These are phyloP conservation scores for Halocynthia roretzi DNA, from an alignment of 23 tunicate genomes.

Conservation along the genomic window DNA sequence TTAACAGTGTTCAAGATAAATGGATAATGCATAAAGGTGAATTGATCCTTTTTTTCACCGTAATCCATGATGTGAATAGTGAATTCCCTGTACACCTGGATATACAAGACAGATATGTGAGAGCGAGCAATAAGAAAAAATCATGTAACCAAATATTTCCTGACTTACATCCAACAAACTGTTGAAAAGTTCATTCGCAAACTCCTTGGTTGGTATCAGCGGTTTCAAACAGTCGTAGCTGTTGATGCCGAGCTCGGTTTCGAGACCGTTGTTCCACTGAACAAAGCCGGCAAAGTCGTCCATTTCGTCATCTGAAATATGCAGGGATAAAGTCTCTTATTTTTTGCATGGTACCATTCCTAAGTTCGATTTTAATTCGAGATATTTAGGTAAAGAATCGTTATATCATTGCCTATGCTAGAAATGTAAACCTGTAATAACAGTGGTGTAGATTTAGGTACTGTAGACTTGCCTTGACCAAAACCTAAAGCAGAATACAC, in stretches of 20 bases:
- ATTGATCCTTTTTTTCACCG: constrained; percentile 23
- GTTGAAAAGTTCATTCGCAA: constrained; percentile 69
- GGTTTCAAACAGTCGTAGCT: constrained; percentile 36
- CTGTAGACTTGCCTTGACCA: neutral
- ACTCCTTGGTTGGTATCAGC: constrained; percentile 44
- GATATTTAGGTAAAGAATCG: neutral
- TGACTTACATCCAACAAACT: constrained; percentile 39
- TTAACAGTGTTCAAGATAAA: constrained; percentile 59
- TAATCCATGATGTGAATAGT: constrained; percentile 39
- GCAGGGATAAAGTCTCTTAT: neutral
- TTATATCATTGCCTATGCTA: neutral
- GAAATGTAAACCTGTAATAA: neutral
- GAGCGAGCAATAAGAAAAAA: neutral
- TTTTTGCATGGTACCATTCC: neutral
- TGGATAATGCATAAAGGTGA: constrained; percentile 82
- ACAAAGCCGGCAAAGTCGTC: neutral
- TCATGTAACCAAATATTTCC: neutral
- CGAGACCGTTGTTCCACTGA: constrained; percentile 53
- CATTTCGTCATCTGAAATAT: constrained; percentile 15
- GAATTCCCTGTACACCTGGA: constrained; percentile 70
- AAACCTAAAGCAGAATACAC: constrained; percentile 5
- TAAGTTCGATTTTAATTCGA: neutral
- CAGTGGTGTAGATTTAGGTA: neutral
- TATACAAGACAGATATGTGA: constrained; percentile 1
- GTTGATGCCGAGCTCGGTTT: constrained; percentile 30